A percentile compares a stretch with the other conserved stretches of the same genome.
phyloP scores from a whole-genome alignment of 1,140 invertebrate genomes.

The Lysiphlebus fabarum region DNA sequence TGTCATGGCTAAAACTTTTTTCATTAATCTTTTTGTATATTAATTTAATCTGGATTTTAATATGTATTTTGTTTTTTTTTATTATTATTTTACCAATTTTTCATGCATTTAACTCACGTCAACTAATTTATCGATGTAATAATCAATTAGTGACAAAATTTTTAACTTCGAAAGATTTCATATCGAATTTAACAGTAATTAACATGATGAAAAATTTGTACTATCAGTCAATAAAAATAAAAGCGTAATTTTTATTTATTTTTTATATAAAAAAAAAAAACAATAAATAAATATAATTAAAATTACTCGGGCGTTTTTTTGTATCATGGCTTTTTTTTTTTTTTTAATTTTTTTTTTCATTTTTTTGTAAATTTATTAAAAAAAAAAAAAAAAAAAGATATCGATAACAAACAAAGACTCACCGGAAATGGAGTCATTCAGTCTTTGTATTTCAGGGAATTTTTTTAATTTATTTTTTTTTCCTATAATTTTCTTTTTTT shows the following conservation, averaged over 20 bases:
- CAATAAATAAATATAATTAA: too few species aligned
- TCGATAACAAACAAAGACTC: constrained; percentile 21
- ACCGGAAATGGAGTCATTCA: constrained; percentile 31
- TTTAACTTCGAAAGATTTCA: background rate
- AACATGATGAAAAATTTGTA: constrained; percentile 40
- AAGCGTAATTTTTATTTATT: too few species aligned
- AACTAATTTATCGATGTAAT: background rate
- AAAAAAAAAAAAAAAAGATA: constrained; percentile 25
- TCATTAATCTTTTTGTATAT: too few species aligned
- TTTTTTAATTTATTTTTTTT: constrained; percentile 7
- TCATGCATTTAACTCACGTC: too few species aligned
- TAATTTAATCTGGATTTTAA: too few species aligned
- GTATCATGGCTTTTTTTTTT: background rate
- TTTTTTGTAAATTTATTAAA: constrained; percentile 10
- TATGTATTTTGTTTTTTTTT: background rate
- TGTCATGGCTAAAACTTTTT: too few species aligned
- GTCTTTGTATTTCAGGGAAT: constrained; percentile 34
- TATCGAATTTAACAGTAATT: constrained; percentile 25
- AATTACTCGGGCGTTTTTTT: background rate
- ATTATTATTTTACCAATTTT: background rate
- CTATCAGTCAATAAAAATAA: constrained; percentile 34
- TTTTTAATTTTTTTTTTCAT: background rate
- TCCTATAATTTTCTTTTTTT: constrained; percentile 3
- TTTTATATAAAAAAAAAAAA: too few species aligned
- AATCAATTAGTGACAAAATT: background rate